Evolutionary conservation across 2,888 invertebrate genomes (phyloP).

Genomic region (Scaptomyza parva): DNA sequence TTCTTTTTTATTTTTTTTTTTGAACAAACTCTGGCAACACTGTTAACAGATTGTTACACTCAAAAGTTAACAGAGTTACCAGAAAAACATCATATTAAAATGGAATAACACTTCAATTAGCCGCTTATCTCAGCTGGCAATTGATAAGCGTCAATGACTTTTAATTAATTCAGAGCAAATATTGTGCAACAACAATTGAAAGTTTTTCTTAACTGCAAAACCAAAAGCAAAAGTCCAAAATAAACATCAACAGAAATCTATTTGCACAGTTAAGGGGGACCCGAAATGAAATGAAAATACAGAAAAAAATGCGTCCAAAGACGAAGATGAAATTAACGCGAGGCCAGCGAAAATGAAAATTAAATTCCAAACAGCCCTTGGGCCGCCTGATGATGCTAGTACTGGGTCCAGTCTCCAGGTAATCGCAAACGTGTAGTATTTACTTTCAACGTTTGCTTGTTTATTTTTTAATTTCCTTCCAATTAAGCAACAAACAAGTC

Average conservation of each 20-base stretch:
- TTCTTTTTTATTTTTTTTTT: neutral
- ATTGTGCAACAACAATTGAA: constrained; percentile 62
- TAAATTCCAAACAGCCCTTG: constrained; percentile 75
- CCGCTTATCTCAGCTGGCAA: constrained; percentile 40
- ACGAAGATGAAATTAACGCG: constrained; percentile 71
- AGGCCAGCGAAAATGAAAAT: constrained; percentile 70
- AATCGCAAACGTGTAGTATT: constrained; percentile 77
- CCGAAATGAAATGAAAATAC: constrained; percentile 29
- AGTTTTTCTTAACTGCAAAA: constrained; percentile 47
- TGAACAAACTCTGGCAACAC: neutral
- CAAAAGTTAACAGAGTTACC: neutral
- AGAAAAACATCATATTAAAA: neutral
- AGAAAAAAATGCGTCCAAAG: constrained; percentile 30
- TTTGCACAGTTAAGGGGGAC: constrained; percentile 68
- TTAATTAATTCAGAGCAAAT: constrained; percentile 75
- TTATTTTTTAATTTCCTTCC: constrained; percentile 81
- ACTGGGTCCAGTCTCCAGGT: constrained; percentile 48
- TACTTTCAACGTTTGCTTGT: constrained; percentile 76
- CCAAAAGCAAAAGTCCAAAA: constrained; percentile 49
- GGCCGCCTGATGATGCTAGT: constrained; percentile 31
- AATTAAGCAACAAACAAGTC: constrained; percentile 81
- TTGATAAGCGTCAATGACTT: constrained; percentile 70
- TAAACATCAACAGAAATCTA: constrained; percentile 63
- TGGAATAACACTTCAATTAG: constrained; percentile 28
- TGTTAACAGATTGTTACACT: neutral